phyloP scores from a whole-genome alignment of 2,888 invertebrate genomes.

The Bruchidius siliquastri region DNA sequence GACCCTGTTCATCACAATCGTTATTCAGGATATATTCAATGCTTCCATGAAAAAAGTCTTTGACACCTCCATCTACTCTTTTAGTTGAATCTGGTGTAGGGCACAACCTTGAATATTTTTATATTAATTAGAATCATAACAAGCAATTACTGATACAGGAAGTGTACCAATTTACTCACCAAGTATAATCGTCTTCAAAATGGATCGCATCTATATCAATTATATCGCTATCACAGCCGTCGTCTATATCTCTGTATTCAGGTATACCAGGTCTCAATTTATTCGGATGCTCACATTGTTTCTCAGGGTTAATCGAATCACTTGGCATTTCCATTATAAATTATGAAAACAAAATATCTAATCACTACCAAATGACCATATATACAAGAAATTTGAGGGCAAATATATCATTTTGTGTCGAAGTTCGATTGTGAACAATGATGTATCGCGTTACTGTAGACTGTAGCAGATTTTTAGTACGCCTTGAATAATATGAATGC shows the following conservation, averaged over 20 bases:
- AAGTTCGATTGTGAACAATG: not conserved
- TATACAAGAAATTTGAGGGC: not conserved
- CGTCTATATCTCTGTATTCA: not conserved
- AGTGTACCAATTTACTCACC: too few relatives aligned
- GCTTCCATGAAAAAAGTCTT: not conserved
- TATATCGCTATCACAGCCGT: conserved; percentile 32
- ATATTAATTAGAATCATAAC: not conserved
- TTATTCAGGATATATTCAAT: not conserved
- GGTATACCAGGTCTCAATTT: not conserved
- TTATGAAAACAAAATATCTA: not conserved
- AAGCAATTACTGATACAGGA: not conserved
- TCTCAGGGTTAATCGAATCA: not conserved
- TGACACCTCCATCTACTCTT: not conserved
- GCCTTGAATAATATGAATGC: too few relatives aligned
- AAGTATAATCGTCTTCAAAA: conserved; percentile 57
- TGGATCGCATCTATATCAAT: conserved; percentile 56
- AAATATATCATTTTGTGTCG: not conserved
- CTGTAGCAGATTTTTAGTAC: too few relatives aligned
- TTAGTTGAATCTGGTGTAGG: not conserved
- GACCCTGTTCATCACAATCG: conserved; percentile 9
- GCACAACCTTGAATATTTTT: not conserved
- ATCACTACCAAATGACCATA: not conserved
- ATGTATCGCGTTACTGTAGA: too few relatives aligned
- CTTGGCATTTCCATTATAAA: not conserved
- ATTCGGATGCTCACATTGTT: not conserved